phyloP scores from a whole-genome alignment of 2,113 vertebrate species.

The Casuarius casuarius region DNA sequence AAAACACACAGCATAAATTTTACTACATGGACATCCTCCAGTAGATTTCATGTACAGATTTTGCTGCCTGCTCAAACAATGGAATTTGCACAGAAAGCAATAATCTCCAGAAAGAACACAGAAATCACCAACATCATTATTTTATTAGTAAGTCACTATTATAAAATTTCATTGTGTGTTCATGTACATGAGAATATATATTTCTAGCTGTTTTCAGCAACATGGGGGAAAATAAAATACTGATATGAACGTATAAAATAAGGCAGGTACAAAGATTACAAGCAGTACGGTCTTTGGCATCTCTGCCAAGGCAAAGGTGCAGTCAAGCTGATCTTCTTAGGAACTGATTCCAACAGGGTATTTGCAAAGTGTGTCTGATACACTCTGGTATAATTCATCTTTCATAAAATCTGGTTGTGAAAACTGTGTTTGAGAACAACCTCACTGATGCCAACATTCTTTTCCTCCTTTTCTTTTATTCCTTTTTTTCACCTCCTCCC shows the following conservation, averaged over 20 bases:
- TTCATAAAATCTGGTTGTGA: background rate
- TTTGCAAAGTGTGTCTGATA: background rate
- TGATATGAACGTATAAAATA: background rate
- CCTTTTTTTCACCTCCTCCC: background rate
- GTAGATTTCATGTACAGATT: background rate
- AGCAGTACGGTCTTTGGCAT: background rate
- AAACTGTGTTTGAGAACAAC: background rate
- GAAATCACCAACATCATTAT: background rate
- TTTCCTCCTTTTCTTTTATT: background rate
- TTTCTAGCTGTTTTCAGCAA: background rate
- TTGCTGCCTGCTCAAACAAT: background rate
- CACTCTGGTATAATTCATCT: background rate
- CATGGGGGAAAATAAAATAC: background rate
- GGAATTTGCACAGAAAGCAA: background rate
- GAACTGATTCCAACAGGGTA: background rate
- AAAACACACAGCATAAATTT: slow-evolving; percentile 20
- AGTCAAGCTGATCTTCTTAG: background rate
- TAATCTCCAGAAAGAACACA: background rate
- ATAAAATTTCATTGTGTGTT: background rate
- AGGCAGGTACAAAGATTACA: background rate
- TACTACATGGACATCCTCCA: background rate
- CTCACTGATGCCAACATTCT: background rate
- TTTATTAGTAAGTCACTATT: background rate
- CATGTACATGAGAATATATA: background rate
- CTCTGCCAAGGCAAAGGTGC: background rate